Evolutionary conservation across 2,888 invertebrate genomes (phyloP).

Genomic region (Mythimna albipuncta): DNA sequence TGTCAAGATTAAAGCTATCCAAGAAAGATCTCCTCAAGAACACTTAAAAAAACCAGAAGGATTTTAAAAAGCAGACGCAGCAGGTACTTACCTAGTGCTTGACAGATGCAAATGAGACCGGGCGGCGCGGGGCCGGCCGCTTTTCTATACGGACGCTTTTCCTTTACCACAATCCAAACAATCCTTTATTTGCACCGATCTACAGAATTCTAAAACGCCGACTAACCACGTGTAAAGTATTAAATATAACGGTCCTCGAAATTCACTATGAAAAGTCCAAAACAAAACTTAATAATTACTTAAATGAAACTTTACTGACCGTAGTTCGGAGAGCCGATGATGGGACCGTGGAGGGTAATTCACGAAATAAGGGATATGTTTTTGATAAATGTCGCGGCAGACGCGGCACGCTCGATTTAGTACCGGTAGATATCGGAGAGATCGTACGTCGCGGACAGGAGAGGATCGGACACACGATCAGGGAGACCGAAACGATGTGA

Average conservation of each 20-base stretch:
- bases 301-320: slow-evolving; percentile 66
- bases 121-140: slow-evolving; percentile 74
- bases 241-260: slow-evolving; percentile 66
- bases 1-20: slow-evolving; percentile 71
- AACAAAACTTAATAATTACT: slow-evolving; percentile 59
- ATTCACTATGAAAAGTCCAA: slow-evolving; percentile 57
- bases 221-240: slow-evolving; percentile 70
- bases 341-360: slow-evolving; percentile 68
- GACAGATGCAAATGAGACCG: slow-evolving; percentile 85
- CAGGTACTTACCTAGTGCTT: slow-evolving; percentile 84
- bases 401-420: slow-evolving; percentile 80
- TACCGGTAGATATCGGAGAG: slow-evolving; percentile 86
- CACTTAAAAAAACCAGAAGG: slow-evolving; percentile 70
- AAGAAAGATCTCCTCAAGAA: slow-evolving; percentile 69
- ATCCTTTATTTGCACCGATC: slow-evolving; percentile 79
- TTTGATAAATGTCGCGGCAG: slow-evolving; percentile 73
- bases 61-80: slow-evolving; percentile 81
- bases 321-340: slow-evolving; percentile 65
- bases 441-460: slow-evolving; percentile 88
- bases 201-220: slow-evolving; percentile 73
- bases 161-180: slow-evolving; percentile 82
- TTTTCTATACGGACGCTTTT: slow-evolving; percentile 77
- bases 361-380: slow-evolving; percentile 74
- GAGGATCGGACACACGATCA: slow-evolving; percentile 88
- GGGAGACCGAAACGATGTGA: slow-evolving; percentile 88